These are phyloP conservation scores for Tamias sibiricus DNA, from an alignment of 2,113 vertebrate genomes.

Conservation along the genomic window DNA sequence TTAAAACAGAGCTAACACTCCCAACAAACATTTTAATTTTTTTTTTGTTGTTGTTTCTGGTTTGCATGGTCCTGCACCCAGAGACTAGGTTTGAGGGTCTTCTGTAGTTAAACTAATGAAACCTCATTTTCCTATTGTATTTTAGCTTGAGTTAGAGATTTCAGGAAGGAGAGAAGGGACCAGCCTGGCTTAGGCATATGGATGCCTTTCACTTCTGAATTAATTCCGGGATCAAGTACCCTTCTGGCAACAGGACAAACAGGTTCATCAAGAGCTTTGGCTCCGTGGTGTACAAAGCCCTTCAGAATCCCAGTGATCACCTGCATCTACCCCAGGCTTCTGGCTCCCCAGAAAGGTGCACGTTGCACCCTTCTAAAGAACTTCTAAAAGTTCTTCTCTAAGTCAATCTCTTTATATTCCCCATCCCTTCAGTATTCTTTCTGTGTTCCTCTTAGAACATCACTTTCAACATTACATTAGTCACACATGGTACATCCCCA, in stretches of 20 bases:
- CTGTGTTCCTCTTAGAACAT: background rate
- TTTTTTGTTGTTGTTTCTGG: background rate
- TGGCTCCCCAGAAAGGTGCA: background rate
- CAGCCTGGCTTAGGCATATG: background rate
- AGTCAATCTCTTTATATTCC: background rate
- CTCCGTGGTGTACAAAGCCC: background rate
- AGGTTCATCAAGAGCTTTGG: constrained; percentile 71
- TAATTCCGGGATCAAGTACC: constrained; percentile 70
- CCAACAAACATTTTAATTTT: background rate
- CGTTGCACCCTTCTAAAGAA: no score
- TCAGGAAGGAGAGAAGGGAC: background rate
- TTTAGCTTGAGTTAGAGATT: constrained; percentile 20
- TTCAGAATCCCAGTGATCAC: background rate
- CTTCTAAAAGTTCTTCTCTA: background rate
- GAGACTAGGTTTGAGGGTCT: background rate
- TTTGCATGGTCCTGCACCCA: background rate
- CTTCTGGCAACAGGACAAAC: constrained; percentile 73
- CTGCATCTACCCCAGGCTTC: constrained; percentile 20
- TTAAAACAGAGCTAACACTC: background rate
- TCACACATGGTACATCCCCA: background rate
- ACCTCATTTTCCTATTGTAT: constrained; percentile 31
- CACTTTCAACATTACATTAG: background rate
- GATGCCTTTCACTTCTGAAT: constrained; percentile 59
- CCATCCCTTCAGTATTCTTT: background rate
- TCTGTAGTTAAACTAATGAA: background rate